A percentile compares a stretch with the other conserved stretches of the same genome.
These are phyloP conservation scores for Bovichtus diacanthus DNA, from an alignment of 2,797 vertebrate genomes.

Conservation along the genomic window DNA sequence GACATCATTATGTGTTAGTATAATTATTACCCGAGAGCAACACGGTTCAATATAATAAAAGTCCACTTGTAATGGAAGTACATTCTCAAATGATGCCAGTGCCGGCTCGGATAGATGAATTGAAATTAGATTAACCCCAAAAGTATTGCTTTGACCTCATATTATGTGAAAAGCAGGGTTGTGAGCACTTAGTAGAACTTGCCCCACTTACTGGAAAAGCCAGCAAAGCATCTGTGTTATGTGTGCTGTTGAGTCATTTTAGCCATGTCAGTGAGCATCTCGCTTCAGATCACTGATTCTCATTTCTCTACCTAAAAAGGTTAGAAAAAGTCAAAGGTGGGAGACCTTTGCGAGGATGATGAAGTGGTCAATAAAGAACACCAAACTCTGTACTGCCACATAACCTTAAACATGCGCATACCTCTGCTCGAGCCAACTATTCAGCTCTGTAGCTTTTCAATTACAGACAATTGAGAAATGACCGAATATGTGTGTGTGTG, in stretches of 20 bases:
- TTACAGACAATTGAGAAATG: not conserved
- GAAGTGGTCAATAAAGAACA: constrained; percentile 8
- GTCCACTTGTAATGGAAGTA: constrained; percentile 15
- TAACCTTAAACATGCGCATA: not conserved
- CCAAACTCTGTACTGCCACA: not conserved
- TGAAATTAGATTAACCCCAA: constrained; percentile 63
- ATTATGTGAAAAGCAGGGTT: constrained; percentile 32
- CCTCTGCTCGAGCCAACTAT: not conserved
- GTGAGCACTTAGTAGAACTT: constrained; percentile 23
- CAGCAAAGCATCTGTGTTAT: constrained; percentile 39
- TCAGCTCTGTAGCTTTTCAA: not conserved
- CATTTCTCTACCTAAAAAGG: constrained; percentile 44
- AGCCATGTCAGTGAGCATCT: constrained; percentile 69
- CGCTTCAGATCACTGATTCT: constrained; percentile 61
- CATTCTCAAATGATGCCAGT: constrained; percentile 34
- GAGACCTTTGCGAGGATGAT: constrained; percentile 27
- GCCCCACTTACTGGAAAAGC: constrained; percentile 31
- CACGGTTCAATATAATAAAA: constrained; percentile 26
- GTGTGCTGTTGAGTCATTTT: constrained; percentile 47
- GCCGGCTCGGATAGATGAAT: constrained; percentile 48
- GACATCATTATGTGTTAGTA: not conserved
- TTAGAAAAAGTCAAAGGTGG: constrained; percentile 37
- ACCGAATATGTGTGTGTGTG: too few species aligned
- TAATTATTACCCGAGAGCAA: constrained; percentile 27
- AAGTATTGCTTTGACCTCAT: constrained; percentile 63